Base-by-base conservation (phyloP, 2,113 vertebrate genomes). In the Ceyx cyanopectus region DNA sequence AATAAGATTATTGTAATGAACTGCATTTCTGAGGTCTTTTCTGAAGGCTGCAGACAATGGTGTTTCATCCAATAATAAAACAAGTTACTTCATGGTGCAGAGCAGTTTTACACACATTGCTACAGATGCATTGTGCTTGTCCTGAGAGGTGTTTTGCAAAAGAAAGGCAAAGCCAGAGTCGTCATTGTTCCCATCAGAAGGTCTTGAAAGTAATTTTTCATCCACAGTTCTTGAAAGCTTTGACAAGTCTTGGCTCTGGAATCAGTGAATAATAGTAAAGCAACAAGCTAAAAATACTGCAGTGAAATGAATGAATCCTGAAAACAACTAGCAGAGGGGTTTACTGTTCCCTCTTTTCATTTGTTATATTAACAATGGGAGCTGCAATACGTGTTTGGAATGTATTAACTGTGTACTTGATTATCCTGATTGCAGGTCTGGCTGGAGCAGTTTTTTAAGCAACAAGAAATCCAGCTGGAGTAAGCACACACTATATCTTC, bases 201-300 rank as follows among this genome's bases (percentile, higher is more conserved):
- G 53, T 54, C 58, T 56, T 93, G 40, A 76, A 93, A 92, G 68
- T 48, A 81, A 21, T 85, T 92, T 95, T 95, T 85, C 88, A 62
- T 51, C 48, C 72, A 27, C 40, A 16, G 60, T 22, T 96, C 85
- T 65, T 92, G 75, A 84, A 96, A 84, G 46, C 34, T 83, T 79
- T 83, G 92, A 23, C 58, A 37, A 72, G 37, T 40, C 56, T 83
- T 70, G 45, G 22, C 67, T 95, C 67, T 91, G 82, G 69, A 76
- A 89, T 79, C 27, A 73, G 45, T 80, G 81, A 77, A 79, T 90
- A 90, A 69, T 61, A 74, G 80, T 74, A 80, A 77, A 91, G 54
- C 69, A 81, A 66, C 24, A 77, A 85, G 75, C 56, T 86, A 93
- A 86, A 87, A 93, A 92, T 74, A 79, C 32, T 62, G 6, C 41